Evolutionary conservation across 2,888 invertebrate species (phyloP).

Genomic region (Strigamia maritima): DNA sequence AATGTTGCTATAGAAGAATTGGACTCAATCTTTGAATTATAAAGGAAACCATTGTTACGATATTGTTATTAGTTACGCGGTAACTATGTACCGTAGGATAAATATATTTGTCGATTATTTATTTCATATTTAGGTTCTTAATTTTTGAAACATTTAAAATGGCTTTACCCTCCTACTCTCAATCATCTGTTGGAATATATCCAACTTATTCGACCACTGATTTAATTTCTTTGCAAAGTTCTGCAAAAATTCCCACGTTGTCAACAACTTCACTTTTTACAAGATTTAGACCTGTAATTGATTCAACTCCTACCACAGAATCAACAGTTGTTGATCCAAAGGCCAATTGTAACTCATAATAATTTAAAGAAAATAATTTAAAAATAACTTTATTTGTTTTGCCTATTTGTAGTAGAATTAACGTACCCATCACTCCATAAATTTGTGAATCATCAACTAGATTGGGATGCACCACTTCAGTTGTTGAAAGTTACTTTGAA

Average conservation of each 20-base stretch:
- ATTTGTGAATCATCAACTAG: neutral
- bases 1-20: neutral
- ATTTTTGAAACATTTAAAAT: neutral
- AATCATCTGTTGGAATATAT: neutral
- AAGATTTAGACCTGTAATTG: neutral
- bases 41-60: neutral
- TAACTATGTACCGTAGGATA: too few relatives aligned
- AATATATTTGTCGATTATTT: neutral
- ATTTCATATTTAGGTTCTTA: neutral
- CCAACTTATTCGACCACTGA: neutral
- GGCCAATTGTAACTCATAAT: neutral
- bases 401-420: neutral
- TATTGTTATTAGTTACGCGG: too few relatives aligned
- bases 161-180: neutral
- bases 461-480: neutral
- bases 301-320: neutral
- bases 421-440: neutral
- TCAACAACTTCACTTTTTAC: neutral
- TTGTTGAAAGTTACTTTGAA: neutral
- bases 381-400: neutral
- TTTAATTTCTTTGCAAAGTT: neutral
- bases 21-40: neutral
- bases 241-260: neutral
- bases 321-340: neutral
- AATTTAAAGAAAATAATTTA: neutral